Evolutionary conservation across 2,888 invertebrate genomes (phyloP), one percentile per base, ranked within the genome.

Genomic region (Miltochrista miniata): DNA sequence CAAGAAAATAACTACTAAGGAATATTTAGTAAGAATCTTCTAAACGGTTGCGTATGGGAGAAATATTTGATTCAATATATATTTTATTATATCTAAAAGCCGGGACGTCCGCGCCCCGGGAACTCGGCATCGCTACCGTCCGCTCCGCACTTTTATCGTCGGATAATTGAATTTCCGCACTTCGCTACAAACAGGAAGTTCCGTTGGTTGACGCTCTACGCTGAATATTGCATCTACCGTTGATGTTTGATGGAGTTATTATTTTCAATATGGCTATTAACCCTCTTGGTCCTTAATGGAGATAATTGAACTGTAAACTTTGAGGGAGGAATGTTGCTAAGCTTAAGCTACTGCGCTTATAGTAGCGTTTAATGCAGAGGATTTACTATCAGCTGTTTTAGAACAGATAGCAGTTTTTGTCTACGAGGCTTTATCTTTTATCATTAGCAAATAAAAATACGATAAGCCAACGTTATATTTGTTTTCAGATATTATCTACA

Each of bases 111-210:
- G 49, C 49, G 54, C 48, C 47, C 65, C 56, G 57, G 69, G 66
- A 59, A 57, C 62, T 60, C 64, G 67, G 64, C 68, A 64, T 64
- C 72, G 62, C 68, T 68, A 69, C 63, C 70, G 67, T 60, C 69
- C 67, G 64, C 68, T 65, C 73, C 79, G 70, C 72, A 87, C 84
- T 88, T 90, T 89, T 88, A 87, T 87, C 79, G 85, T 71, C 68
- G 72, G 74, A 79, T 90, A 90, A 90, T 90, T 90, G 87, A 88
- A 89, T 90, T 87, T 89, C 89, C 89, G 83, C 79, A 72, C 79
- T 75, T 79, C 74, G 81, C 82, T 81, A 81, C 86, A 86, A 86
- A 87, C 90, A 85, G 87, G 87, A 90, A 87, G 83, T 79, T 78
- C 76, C 70, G 74, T 67, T 76, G 77, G 81, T 78, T 74, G 72